Conservation (phyloP, 2,113 vertebrate genomes). For the Trogon surrucura region DNA sequence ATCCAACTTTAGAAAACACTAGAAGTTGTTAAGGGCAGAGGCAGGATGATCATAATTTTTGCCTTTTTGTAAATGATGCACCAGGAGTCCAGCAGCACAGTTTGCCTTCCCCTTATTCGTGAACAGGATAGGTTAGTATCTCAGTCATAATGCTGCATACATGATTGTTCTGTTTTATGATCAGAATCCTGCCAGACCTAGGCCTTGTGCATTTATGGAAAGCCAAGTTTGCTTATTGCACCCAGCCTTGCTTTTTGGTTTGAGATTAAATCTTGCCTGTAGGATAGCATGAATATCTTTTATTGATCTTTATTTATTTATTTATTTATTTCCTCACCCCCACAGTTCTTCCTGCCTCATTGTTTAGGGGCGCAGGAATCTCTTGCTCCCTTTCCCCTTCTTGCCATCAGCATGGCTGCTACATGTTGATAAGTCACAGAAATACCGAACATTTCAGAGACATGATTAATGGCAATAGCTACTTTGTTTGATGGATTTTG, state of each 20-base stretch:
- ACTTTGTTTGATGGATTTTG: slow-evolving; percentile 59
- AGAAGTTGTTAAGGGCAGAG: not conserved
- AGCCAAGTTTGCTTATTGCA: not conserved
- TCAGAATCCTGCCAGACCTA: not conserved
- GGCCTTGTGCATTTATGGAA: not conserved
- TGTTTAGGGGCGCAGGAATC: not conserved
- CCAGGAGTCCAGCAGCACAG: fast-evolving
- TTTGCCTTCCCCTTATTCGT: not conserved
- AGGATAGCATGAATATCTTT: not conserved
- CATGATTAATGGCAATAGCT: slow-evolving; percentile 44
- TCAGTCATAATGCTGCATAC: not conserved
- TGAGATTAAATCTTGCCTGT: not conserved
- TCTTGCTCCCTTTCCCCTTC: not conserved
- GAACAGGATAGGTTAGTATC: not conserved
- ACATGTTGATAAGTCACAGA: not conserved
- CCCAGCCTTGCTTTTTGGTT: not conserved
- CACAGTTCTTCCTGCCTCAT: not conserved
- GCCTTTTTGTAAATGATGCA: not conserved
- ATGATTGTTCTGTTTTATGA: not conserved
- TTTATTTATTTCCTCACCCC: not conserved
- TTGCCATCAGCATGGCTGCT: not conserved
- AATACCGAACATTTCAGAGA: not conserved
- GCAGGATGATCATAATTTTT: not conserved
- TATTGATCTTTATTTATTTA: too few species aligned
- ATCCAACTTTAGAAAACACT: not conserved